Evolutionary conservation across 2,797 vertebrate genomes (phyloP).

Genomic region (Sciurus carolinensis): DNA sequence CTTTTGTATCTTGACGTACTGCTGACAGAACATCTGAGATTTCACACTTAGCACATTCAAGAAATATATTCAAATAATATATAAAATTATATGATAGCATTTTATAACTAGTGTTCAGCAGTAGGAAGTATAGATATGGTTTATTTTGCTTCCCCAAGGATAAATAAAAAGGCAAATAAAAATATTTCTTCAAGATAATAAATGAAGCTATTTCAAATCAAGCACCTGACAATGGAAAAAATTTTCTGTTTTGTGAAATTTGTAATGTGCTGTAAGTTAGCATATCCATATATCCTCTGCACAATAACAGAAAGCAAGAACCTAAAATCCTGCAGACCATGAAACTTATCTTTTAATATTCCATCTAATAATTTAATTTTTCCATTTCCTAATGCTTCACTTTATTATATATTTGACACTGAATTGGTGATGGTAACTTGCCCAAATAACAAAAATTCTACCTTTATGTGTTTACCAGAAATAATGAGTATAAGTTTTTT

Average conservation of each 20-base stretch:
- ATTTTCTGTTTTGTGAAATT: neutral
- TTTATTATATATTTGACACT: neutral
- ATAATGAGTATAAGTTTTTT: neutral
- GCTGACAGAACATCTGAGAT: neutral
- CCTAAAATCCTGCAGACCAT: neutral
- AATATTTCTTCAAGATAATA: neutral
- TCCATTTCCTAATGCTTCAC: neutral
- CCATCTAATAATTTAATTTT: conserved; percentile 43
- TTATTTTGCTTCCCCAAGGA: neutral
- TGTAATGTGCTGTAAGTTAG: neutral
- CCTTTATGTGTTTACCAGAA: neutral
- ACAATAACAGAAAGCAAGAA: neutral
- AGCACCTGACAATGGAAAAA: neutral
- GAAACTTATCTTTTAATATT: neutral
- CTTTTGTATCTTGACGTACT: conserved; percentile 31
- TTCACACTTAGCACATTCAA: conserved; percentile 3
- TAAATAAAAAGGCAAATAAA: neutral
- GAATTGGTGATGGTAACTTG: neutral
- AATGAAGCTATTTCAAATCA: conserved; percentile 19
- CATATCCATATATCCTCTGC: neutral
- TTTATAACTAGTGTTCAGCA: neutral
- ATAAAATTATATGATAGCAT: neutral
- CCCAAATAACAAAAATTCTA: neutral
- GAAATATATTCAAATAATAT: neutral
- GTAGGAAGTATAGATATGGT: neutral